A percentile compares a stretch with the other conserved stretches of the same genome.
phyloP scores from a whole-genome alignment of 2,113 vertebrate species.

The Egretta garzetta region DNA sequence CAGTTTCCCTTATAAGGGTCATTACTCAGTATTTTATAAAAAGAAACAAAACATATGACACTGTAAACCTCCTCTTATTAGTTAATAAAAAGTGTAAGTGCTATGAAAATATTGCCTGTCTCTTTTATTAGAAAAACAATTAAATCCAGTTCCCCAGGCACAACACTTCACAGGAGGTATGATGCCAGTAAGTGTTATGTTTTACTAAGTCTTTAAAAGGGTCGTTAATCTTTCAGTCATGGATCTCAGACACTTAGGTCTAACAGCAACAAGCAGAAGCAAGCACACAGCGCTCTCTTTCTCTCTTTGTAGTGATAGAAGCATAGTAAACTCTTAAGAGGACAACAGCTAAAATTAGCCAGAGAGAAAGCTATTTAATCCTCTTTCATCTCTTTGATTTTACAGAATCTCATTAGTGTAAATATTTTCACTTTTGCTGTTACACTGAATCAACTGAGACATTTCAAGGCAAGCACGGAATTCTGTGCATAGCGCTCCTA shows the following conservation, averaged over 20 bases:
- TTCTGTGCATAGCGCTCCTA: neutral
- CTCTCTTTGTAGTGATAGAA: neutral
- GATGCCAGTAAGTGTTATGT: neutral
- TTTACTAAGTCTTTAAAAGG: constrained; percentile 8
- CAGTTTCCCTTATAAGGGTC: neutral
- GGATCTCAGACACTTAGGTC: neutral
- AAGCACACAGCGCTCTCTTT: neutral
- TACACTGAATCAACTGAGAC: neutral
- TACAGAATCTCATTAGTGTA: neutral
- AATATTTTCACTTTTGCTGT: constrained; percentile 27
- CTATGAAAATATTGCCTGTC: neutral
- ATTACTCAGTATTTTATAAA: neutral
- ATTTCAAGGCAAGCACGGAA: neutral
- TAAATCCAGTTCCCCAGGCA: neutral
- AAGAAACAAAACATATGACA: neutral
- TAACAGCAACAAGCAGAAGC: neutral
- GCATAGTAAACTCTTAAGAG: neutral
- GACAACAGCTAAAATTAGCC: neutral
- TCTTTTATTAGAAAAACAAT: neutral
- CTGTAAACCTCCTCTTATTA: neutral
- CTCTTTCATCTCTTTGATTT: neutral
- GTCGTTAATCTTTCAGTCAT: constrained; percentile 23
- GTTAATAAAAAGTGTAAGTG: neutral
- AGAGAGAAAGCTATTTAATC: neutral
- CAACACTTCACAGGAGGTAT: neutral